Conservation (phyloP, 2,888 invertebrate species). For the Agrotis exclamationis region DNA sequence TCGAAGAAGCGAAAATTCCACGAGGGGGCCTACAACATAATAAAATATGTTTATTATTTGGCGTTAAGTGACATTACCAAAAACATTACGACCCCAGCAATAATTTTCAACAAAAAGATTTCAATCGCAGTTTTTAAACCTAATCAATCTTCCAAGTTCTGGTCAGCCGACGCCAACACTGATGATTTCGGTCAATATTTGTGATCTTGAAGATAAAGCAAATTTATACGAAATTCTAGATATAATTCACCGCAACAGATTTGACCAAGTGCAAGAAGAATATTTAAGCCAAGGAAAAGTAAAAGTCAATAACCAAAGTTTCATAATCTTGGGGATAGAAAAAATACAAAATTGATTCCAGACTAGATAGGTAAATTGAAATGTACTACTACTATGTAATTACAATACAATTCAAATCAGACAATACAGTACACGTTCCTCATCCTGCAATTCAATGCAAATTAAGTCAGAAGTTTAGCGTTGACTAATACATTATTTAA, state of each 20-base stretch:
- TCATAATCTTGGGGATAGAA: too few species aligned
- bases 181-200: too few species aligned
- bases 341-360: neutral
- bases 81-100: neutral
- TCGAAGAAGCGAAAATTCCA: too few species aligned
- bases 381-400: slow-evolving; percentile 14
- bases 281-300: neutral
- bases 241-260: too few species aligned
- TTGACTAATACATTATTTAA: neutral
- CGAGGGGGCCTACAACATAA: neutral
- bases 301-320: neutral
- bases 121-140: neutral
- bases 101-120: neutral
- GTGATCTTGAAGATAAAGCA: too few species aligned
- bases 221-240: too few species aligned
- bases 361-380: neutral
- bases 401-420: slow-evolving; percentile 19
- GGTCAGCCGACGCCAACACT: neutral
- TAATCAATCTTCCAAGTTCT: neutral
- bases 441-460: slow-evolving; percentile 29
- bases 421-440: neutral
- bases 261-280: too few species aligned
- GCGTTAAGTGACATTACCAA: neutral
- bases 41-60: neutral
- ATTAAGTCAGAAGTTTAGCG: slow-evolving; percentile 2